Evolutionary conservation across 2,888 invertebrate species (phyloP), one percentile per base, ranked within the genome.

Genomic region (Temnothorax ravouxi): DNA sequence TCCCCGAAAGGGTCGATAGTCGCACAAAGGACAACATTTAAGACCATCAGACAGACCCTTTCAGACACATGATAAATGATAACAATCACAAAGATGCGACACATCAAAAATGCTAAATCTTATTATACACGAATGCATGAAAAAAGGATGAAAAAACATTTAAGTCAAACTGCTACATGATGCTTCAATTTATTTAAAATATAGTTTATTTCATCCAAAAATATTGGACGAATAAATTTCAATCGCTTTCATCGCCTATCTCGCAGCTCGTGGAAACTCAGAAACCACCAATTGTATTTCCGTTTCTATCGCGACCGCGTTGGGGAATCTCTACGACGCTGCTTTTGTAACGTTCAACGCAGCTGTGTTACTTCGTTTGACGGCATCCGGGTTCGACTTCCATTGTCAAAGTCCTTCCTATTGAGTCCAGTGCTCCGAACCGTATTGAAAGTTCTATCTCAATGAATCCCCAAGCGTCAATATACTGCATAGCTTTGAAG

Each of bases 371-470:
- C 83, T 84, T 47, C 74, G 83, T 87, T 85, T 86, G 67, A 74
- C 71, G 87, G 84, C 85, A 67, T 77, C 47, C 84, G 52, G 82
- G 67, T 66, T 80, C 77, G 76, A 89, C 82, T 88, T 80, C 83
- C 77, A 85, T 89, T 90, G 84, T 88, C 88, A 79, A 85, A 85
- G 84, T 82, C 5, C 34, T 84, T 71, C 74, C 88, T 80, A 90
- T 90, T 86, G 88, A 87, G 76, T 74, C 77, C 67, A 56, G 54
- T 50, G 76, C 85, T 86, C 66, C 66, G 25, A 66, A 77, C 44
- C 84, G 84, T 86, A 89, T 89, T 89, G 90, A 79, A 90, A 90
- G 85, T 89, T 85, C 72, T 84, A 72, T 84, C 69, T 84, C 74
- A 54, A 86, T 86, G 88, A 87, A 88, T 87, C 72, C 84, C 75